Conservation (phyloP, 2,888 invertebrate genomes). For the Dendrolimus houi region DNA sequence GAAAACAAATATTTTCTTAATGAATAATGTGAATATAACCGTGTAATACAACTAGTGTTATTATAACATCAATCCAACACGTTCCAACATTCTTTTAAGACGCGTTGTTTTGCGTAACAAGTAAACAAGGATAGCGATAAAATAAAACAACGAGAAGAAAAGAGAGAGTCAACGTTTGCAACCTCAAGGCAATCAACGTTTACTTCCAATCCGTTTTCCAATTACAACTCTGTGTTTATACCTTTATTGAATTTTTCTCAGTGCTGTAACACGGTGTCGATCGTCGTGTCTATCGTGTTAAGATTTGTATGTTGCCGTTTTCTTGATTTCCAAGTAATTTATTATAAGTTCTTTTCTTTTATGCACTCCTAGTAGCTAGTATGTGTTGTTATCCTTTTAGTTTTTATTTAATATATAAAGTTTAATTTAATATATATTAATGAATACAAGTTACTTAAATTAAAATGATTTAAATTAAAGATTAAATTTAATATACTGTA, state of each 20-base stretch:
- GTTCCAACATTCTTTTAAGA: slow-evolving; percentile 48
- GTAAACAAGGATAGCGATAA: slow-evolving; percentile 35
- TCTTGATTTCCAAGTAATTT: slow-evolving; percentile 54
- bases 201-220: slow-evolving; percentile 57
- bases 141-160: slow-evolving; percentile 15
- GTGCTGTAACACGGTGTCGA: slow-evolving; percentile 20
- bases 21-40: too few species aligned
- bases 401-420: slow-evolving; percentile 2
- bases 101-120: slow-evolving; percentile 46
- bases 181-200: slow-evolving; percentile 71
- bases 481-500: too few species aligned
- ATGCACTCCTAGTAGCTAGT: slow-evolving; percentile 46
- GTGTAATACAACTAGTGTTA: not conserved
- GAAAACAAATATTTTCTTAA: too few species aligned
- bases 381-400: slow-evolving; percentile 34
- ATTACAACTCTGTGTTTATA: slow-evolving; percentile 30
- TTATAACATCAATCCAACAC: slow-evolving; percentile 27
- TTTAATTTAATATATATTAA: too few species aligned
- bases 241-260: slow-evolving; percentile 17
- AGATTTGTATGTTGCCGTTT: slow-evolving; percentile 28
- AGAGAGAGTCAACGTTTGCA: slow-evolving; percentile 30
- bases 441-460: too few species aligned
- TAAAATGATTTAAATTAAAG: too few species aligned
- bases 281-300: slow-evolving; percentile 16
- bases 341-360: slow-evolving; percentile 43